Evolutionary conservation across 2,888 invertebrate genomes (phyloP), one percentile per base, ranked within the genome.

Genomic region (Operophtera brumata): DNA sequence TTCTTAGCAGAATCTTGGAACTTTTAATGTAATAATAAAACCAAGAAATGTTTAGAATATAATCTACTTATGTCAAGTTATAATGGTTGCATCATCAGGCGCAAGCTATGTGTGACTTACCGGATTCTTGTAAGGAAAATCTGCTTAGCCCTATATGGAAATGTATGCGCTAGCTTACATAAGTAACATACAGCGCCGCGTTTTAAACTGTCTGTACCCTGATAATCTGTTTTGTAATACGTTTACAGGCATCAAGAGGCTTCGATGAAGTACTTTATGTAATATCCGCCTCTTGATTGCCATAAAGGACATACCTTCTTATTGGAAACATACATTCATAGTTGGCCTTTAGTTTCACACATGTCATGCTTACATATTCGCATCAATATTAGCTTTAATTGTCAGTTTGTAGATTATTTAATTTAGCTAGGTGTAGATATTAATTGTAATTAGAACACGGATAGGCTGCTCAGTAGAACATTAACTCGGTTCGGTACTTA

Each of bases 81-180:
- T 8, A 37, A 39, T 45, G 39, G 40, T 82, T 83, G 73, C 81
- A 78, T 81, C 73, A 82, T 66, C 61, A 65, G 59, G 60, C 58
- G 70, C 70, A 75, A 70, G 69, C 39, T 56, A 44, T 47, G 37
- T 34, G 63, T 64, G 62, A 61, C 66, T 65, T 69, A 68, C 76
- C 75, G 78, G 78, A 77, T 75, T 69, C 71, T 63, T 62, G 66
- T 70, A 73, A 75, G 78, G 78, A 79, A 83, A 78, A 80, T 73
- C 77, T 61, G 62, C 71, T 69, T 65, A 69, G 69, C 82, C 82
- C 60, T 75, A 75, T 73, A 82, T 78, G 82, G 82, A 72, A 71
- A 76, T 73, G 72, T 69, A 59, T 62, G 51, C 45, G 39, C 53
- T 52, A 54, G 56, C 45, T 66, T 70, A 65, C 65, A 66, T 71